Base-by-base conservation (phyloP, 92 coral and sea anemone genomes). In the Phenganax marumi region DNA sequence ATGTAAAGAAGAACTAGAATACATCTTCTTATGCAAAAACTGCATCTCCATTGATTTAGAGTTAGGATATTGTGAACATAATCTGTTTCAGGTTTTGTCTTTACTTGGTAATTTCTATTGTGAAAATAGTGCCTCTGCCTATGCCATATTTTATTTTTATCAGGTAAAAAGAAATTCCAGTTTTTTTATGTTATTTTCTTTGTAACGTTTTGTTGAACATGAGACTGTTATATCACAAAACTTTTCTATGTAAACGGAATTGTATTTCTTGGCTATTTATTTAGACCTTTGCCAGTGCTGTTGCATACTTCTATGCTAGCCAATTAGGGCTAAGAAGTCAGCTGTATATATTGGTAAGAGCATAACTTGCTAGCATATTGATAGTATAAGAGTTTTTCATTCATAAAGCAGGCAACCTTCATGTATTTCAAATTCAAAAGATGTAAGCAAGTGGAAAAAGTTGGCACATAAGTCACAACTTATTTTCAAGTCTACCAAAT, bases 41-140 rank as follows among this genome's bases (percentile, higher is more conserved):
- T 1, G 43, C 43, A 33, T 33, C 43, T 33, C 5, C 43, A 33
- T 33, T 33, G 43, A 33, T 33, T 33, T 33, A 33, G 43, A 33
- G 43, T 33, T 5, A 33, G 43, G 5, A 33, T 33, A 33, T 33
- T 33, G 43, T 33, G 43, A 5, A 33, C 43, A 33, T 33, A 33
- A 33, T 82, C 54, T 54, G 82, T 80, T 62, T 39, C 87, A 96
- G 99, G 88, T 96, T 50, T 90, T 86, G 69, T 92, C 99, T 76
- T 84, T 92, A 54, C 90, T 96, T 54, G 99, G 99, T 0, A 87
- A 71, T 91, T 88, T 90, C 16, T 96, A 96, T 77, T 78, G 90
- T 78, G 91, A 91, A 13, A 90, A 96, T 43, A 96, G 99, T 86
- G 99, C 99, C 43, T 89, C 97, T 48, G 97, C 99, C 6, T 96